A percentile compares a stretch with the other conserved stretches of the same genome.
Conservation (phyloP, 2,113 vertebrate species). For the Chunga burmeisteri region DNA sequence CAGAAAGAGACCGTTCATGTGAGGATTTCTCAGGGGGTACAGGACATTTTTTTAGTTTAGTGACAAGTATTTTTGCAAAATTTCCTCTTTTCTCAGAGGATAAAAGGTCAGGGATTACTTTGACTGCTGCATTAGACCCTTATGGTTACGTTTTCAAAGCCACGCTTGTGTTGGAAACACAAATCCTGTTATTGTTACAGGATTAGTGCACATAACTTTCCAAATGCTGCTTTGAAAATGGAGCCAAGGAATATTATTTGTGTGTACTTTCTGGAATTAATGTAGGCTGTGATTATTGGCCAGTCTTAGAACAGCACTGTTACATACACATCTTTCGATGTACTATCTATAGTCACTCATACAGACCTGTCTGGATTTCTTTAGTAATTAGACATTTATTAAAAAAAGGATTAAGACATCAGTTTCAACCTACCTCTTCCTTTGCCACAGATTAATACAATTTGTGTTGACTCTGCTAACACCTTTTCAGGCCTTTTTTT, state of each 20-base stretch:
- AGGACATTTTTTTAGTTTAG: neutral
- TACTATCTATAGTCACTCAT: constrained; percentile 25
- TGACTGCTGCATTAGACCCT: constrained; percentile 29
- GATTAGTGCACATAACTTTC: constrained; percentile 69
- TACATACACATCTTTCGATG: neutral
- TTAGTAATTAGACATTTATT: neutral
- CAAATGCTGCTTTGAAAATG: constrained; percentile 62
- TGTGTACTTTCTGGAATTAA: constrained; percentile 62
- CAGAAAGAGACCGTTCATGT: neutral
- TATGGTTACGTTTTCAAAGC: constrained; percentile 63
- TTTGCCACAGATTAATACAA: neutral
- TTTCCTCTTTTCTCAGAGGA: constrained; percentile 17
- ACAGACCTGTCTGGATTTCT: constrained; percentile 24
- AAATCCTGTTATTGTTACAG: constrained; percentile 68
- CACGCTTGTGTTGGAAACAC: constrained; percentile 46
- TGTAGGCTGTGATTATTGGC: constrained; percentile 49
- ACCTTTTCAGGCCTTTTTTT: neutral
- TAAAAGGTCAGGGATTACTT: constrained; percentile 44
- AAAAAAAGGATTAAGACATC: neutral
- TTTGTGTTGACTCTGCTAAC: neutral
- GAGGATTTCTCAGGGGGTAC: neutral
- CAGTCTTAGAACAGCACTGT: neutral
- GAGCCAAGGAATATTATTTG: constrained; percentile 67
- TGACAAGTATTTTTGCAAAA: constrained; percentile 13
- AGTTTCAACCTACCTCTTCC: neutral